A percentile compares a stretch with the other conserved stretches of the same genome.
Evolutionary conservation across 2,888 invertebrate species (phyloP).

Genomic region (Heliconius charithonia): DNA sequence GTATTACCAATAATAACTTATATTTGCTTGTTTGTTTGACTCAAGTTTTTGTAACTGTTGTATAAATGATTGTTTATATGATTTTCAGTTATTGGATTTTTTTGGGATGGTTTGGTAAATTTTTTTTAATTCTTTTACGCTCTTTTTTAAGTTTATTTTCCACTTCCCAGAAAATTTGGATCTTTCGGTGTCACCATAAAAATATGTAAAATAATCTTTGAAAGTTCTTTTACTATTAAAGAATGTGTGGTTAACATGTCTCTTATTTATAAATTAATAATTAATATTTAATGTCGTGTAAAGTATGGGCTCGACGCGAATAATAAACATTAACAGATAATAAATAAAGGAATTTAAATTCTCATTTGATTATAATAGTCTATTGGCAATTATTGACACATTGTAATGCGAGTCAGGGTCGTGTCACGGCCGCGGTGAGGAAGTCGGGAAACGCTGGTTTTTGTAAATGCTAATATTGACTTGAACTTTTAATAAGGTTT

Average conservation of each 20-base stretch:
- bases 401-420: constrained; percentile 42
- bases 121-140: too few species aligned
- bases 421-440: constrained; percentile 44
- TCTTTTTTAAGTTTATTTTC: too few species aligned
- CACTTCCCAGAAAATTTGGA: too few species aligned
- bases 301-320: not conserved
- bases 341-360: constrained; percentile 14
- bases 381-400: constrained; percentile 26
- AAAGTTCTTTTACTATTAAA: too few species aligned
- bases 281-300: not conserved
- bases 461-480: not conserved
- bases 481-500: not conserved
- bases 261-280: too few species aligned
- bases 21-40: not conserved
- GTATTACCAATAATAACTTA: not conserved
- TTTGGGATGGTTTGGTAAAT: too few species aligned
- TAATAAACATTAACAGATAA: constrained; percentile 8
- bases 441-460: constrained; percentile 37
- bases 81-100: too few species aligned
- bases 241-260: too few species aligned
- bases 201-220: too few species aligned
- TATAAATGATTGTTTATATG: too few species aligned
- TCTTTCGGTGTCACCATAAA: too few species aligned
- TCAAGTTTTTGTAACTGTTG: not conserved
- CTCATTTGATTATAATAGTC: constrained; percentile 28